Evolutionary conservation across 2,888 invertebrate species (phyloP).

Genomic region (Pseudeuparius sepicola): DNA sequence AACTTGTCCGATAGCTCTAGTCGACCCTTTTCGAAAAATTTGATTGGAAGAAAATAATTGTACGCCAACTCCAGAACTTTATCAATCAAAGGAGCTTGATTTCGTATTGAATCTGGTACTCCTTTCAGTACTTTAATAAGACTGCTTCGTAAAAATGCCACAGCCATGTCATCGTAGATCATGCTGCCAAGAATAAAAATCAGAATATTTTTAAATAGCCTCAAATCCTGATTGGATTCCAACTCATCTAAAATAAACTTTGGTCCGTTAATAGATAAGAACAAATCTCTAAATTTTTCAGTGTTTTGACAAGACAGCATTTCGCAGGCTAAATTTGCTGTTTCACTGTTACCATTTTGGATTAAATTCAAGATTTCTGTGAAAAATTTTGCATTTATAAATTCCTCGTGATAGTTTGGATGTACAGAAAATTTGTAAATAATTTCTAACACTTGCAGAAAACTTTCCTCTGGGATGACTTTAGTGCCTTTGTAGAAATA

Average conservation of each 20-base stretch:
- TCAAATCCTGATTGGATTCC: constrained; percentile 18
- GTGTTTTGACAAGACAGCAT: constrained; percentile 23
- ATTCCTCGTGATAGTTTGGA: constrained; percentile 22
- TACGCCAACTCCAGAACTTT: constrained; percentile 27
- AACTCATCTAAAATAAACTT: constrained; percentile 23
- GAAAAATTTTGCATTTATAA: constrained; percentile 22
- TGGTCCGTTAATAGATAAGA: constrained; percentile 24
- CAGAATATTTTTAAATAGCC: constrained; percentile 25
- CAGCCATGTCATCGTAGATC: constrained; percentile 25
- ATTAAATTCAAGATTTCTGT: constrained; percentile 22
- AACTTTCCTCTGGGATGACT: constrained; percentile 21
- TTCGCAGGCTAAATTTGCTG: constrained; percentile 23
- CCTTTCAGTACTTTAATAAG: constrained; percentile 23
- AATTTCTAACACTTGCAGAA: constrained; percentile 25
- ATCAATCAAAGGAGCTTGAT: constrained; percentile 24
- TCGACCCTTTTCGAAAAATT: constrained; percentile 29
- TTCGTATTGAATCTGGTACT: constrained; percentile 17
- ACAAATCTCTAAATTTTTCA: constrained; percentile 23
- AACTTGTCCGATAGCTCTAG: constrained; percentile 31
- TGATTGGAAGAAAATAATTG: constrained; percentile 30
- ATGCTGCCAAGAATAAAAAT: constrained; percentile 29
- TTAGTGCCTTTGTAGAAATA: constrained; percentile 25
- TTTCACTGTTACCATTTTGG: constrained; percentile 15
- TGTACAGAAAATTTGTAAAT: constrained; percentile 24
- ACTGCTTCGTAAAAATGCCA: constrained; percentile 24